Conservation (phyloP, 1,140 invertebrate species). For the Brachionus manjavacas region DNA sequence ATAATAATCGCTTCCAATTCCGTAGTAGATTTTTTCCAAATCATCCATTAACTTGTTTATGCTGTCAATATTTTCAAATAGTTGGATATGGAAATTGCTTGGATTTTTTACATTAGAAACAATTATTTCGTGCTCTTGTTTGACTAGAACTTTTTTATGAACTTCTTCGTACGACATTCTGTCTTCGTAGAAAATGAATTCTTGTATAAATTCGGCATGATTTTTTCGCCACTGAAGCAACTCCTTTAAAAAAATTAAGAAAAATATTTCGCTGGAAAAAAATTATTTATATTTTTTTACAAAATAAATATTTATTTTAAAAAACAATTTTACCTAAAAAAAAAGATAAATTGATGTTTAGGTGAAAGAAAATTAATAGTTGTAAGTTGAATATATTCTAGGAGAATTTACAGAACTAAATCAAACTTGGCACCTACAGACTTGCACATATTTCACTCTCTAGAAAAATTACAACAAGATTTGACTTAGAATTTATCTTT, state of each 20-base stretch:
- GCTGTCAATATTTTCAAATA: background rate
- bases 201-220: conserved; percentile 24
- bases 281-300: background rate
- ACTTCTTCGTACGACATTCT: background rate
- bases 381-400: no score
- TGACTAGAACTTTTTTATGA: background rate
- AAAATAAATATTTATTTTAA: no score
- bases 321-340: no score
- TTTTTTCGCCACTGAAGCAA: conserved; percentile 10
- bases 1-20: background rate
- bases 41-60: conserved; percentile 35
- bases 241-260: background rate
- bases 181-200: background rate
- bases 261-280: background rate
- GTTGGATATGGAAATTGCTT: conserved; percentile 1
- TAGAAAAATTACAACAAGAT: no score
- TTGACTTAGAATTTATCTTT: no score
- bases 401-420: no score
- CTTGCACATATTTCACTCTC: no score
- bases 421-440: no score
- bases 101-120: conserved; percentile 19
- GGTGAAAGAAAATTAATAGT: background rate
- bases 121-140: conserved; percentile 8
- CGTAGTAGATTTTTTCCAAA: conserved; percentile 29
- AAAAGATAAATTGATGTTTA: background rate